Conservation (phyloP, 2,797 vertebrate genomes). For the Peromyscus eremicus region DNA sequence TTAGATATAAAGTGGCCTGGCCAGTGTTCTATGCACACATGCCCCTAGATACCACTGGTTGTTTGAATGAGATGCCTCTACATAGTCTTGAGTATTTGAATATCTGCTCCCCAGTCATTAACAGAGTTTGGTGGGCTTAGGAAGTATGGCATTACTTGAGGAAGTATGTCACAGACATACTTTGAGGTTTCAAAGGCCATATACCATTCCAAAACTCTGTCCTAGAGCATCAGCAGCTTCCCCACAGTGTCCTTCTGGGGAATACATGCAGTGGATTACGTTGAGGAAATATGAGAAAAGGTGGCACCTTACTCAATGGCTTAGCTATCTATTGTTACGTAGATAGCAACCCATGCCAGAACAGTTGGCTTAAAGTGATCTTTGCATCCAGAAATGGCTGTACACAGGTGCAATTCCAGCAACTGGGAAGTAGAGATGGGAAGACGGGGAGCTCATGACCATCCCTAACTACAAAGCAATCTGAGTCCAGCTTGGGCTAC, state of each 20-base stretch:
- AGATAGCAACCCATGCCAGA: background rate
- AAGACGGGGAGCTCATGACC: background rate
- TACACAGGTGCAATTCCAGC: background rate
- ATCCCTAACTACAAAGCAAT: background rate
- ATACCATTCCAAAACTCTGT: background rate
- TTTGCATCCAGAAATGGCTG: background rate
- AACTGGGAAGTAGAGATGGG: background rate
- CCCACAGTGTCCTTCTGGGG: background rate
- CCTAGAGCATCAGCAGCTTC: background rate
- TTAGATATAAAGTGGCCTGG: background rate
- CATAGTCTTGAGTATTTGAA: background rate
- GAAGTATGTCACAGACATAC: background rate
- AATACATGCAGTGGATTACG: background rate
- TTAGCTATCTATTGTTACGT: background rate
- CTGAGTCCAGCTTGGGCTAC: background rate
- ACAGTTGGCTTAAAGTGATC: background rate
- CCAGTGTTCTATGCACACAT: background rate
- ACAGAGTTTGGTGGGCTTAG: background rate
- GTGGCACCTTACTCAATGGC: background rate
- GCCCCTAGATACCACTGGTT: background rate
- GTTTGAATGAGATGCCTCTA: background rate
- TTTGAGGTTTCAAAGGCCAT: background rate
- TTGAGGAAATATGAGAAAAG: background rate
- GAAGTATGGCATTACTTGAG: background rate
- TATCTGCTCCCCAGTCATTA: background rate